Base-by-base conservation (phyloP, 2,888 invertebrate species). In the Sarcophaga carnaria region DNA sequence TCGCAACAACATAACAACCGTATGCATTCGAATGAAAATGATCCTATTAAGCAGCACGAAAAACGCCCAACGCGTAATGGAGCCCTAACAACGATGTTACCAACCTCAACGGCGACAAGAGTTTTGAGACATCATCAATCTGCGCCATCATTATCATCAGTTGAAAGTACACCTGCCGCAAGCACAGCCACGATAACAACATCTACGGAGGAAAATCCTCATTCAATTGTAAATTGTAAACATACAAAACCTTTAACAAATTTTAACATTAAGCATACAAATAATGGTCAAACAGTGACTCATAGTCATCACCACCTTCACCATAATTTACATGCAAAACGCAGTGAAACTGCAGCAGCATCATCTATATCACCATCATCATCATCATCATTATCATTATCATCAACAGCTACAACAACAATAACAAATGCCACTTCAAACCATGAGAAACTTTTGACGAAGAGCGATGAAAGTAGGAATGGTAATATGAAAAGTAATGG, bases 31-130 rank as follows among this genome's bases (percentile, higher is more conserved):
- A 88, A 89, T 78, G 90, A 90, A 80, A 90, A 90, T 67, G 85
- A 88, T 78, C 62, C 63, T 69, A 83, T 80, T 80, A 49, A 88
- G 86, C 77, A 74, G 47, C 77, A 83, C n/a, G 77, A 89, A 88
- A 78, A 90, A 78, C 91, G 91, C 49, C 84, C 91, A 70, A 91
- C 91, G 47, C 91, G 92, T n/a, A 89, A 91, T 71, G 90, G 91
- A 59, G 88, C 49, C 5, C 17, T 54, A 1, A 54, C 17, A 54
- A 54, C 54, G 54, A 37, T 37, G 37, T 37, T 37, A 37, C 1
- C 37, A 37, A 14, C 54, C n/a, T 54, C 66, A 25, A 20, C 67
- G 71, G 66, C 49, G 74, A 88, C 89, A 4, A 89, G 90, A 78
- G 88, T 90, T 17, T 87, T 90, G 66, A 89, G 91, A 20, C 90